phyloP scores from a whole-genome alignment of 2,113 vertebrate genomes.

The Baryphthengus martii region DNA sequence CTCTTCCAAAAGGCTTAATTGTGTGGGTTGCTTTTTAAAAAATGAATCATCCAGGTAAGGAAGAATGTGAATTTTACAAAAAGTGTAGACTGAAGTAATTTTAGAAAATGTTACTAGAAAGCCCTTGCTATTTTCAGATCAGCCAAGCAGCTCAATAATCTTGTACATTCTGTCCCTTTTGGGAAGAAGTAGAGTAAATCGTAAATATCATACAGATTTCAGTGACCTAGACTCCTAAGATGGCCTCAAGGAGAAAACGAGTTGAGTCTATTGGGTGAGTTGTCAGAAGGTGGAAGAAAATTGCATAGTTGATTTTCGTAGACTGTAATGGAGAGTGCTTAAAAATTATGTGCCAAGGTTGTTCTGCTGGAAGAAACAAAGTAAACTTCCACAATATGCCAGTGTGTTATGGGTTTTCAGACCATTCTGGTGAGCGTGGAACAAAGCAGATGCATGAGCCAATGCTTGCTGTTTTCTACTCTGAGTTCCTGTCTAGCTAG shows the following conservation, averaged over 20 bases:
- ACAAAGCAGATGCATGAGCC: neutral
- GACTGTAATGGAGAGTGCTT: neutral
- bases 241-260: neutral
- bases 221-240: neutral
- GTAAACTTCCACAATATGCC: neutral
- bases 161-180: neutral
- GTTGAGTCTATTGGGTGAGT: neutral
- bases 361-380: neutral
- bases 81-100: neutral
- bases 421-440: rapidly evolving
- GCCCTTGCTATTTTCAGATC: neutral
- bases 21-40: too few species aligned
- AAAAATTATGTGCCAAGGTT: neutral
- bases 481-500: neutral
- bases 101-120: neutral
- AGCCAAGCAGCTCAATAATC: neutral
- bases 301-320: neutral
- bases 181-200: neutral
- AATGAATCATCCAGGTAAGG: neutral
- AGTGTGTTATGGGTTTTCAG: neutral
- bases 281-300: neutral
- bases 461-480: neutral
- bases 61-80: neutral
- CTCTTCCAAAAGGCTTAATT: neutral
- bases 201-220: neutral